Evolutionary conservation across 2,888 invertebrate species (phyloP).

Genomic region (Melieria picta): DNA sequence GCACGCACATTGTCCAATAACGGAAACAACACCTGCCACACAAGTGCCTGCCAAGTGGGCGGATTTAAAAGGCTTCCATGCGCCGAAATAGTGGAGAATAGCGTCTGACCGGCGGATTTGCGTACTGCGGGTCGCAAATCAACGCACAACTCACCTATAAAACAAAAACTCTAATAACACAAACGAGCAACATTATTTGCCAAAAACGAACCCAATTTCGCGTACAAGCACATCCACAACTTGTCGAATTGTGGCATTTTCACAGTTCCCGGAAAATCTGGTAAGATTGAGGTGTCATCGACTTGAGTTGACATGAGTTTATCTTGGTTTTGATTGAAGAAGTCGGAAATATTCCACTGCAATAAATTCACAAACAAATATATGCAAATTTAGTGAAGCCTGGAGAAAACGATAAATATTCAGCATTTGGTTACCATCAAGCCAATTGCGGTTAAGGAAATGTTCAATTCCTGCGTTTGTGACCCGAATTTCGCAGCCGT

Average conservation of each 20-base stretch:
- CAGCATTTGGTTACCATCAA: slow-evolving; percentile 77
- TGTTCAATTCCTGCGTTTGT: slow-evolving; percentile 96
- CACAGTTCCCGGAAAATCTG: slow-evolving; percentile 84
- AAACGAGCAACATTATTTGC: background rate
- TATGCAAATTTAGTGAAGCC: background rate
- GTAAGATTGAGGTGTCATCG: slow-evolving; percentile 81
- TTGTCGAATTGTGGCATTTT: slow-evolving; percentile 91
- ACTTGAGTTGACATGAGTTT: slow-evolving; percentile 79
- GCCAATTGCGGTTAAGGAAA: slow-evolving; percentile 95
- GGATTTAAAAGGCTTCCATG: slow-evolving; percentile 90
- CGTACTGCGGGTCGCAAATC: slow-evolving; percentile 95
- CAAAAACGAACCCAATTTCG: slow-evolving; percentile 71
- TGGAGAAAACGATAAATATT: background rate
- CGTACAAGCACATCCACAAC: slow-evolving; percentile 96
- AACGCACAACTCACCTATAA: slow-evolving; percentile 84
- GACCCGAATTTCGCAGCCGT: slow-evolving; percentile 96
- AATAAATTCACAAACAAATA: slow-evolving; percentile 50
- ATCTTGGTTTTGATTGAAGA: slow-evolving; percentile 94
- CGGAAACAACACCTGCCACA: slow-evolving; percentile 96
- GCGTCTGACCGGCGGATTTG: slow-evolving; percentile 95
- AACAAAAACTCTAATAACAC: slow-evolving; percentile 3
- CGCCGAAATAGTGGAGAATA: slow-evolving; percentile 96
- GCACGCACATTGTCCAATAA: slow-evolving; percentile 89
- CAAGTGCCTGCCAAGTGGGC: slow-evolving; percentile 92
- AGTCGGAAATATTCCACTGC: slow-evolving; percentile 99